Base-by-base conservation (phyloP, 2,113 vertebrate species). In the Isurus oxyrinchus region DNA sequence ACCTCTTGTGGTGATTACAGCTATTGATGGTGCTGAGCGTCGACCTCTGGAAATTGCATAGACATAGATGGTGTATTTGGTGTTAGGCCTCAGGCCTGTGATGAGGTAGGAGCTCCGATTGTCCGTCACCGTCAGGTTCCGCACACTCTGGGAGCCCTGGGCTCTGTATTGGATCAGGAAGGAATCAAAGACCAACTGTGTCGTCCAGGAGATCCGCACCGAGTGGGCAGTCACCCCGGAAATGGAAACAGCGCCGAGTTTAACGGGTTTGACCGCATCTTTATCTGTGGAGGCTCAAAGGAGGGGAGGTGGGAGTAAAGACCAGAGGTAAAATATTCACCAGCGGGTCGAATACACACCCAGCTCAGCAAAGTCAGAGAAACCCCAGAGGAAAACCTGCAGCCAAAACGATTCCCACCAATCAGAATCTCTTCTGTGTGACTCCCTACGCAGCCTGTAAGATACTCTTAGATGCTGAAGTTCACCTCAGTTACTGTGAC, bases 161-260 rank as follows among this genome's bases (percentile, higher is more conserved):
- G 97, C 97, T 79, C 97, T 96, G 96, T 97, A 97, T 95, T 97
- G 97, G 66, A 98, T n/a, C 59, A 96, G 0, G 16, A 97, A 97
- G 96, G 97, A 97, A 96, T 97, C 97, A 0, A 97, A 97, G 63
- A 66, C 23, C 0, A 97, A 97, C 53, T 97, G 91, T 0, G 96
- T 96, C 0, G 96, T 97, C 97, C 97, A 97, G 0, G 90, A 96
- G 25, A 98, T 97, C n/a, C 40, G 91, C 81, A 97, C 0, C 0
- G 97, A 97, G 96, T 96, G 72, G 0, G 93, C 96, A 35, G 96
- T 97, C 19, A 97, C 8, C 0, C 96, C 96, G 0, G 97, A 96
- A 72, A 96, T 96, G 0, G 0, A 96, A 25, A 98, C 96, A 0
- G 97, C 90, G 0, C 97, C 97, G 4, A 72, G 98, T 96, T 5